phyloP scores from a whole-genome alignment of 2,797 vertebrate species.

The Falco berigora region DNA sequence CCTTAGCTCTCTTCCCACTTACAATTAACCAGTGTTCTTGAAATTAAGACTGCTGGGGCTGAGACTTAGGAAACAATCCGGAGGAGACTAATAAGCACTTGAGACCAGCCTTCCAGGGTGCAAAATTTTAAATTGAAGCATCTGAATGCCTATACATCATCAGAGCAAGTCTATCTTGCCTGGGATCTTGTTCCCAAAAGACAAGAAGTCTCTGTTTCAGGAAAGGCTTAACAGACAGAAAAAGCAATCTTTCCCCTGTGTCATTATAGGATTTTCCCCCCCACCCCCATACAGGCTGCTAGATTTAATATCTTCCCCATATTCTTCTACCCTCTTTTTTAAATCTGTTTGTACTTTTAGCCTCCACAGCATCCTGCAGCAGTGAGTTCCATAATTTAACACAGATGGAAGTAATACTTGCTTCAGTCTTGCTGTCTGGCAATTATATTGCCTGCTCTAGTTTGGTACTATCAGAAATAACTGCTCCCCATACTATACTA shows the following conservation, averaged over 20 bases:
- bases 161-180: neutral
- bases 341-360: neutral
- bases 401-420: neutral
- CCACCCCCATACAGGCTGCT: neutral
- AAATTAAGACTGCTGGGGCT: neutral
- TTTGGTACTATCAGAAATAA: neutral
- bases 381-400: neutral
- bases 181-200: neutral
- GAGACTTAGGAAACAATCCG: neutral
- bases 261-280: neutral
- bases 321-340: neutral
- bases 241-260: neutral
- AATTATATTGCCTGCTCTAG: neutral
- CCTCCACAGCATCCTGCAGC: neutral
- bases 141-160: neutral
- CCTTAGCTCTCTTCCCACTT: neutral
- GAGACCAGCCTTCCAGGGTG: neutral
- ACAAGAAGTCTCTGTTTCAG: neutral
- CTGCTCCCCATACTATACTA: neutral
- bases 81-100: neutral
- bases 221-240: neutral
- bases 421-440: neutral
- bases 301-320: neutral
- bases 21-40: neutral
- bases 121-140: neutral